Percentiles rank a stretch among this genome's conserved stretches.
Evolutionary conservation across 2,113 vertebrate species (phyloP).

Genomic region (Brevimyrus niger): DNA sequence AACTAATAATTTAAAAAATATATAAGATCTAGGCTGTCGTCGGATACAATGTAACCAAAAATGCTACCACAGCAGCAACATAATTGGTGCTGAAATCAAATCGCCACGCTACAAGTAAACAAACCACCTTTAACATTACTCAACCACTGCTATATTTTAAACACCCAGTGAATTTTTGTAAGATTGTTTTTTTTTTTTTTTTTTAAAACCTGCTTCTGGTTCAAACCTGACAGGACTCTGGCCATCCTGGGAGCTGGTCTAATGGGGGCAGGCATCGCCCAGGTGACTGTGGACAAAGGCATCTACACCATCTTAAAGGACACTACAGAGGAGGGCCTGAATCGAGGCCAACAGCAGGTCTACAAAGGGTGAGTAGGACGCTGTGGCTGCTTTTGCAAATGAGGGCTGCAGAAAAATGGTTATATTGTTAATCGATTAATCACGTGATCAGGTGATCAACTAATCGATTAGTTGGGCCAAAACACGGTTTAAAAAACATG

Average conservation of each 20-base stretch:
- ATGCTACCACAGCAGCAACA: background rate
- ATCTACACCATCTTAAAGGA: slow-evolving; percentile 85
- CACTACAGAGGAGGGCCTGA: slow-evolving; percentile 66
- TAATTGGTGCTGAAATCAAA: background rate
- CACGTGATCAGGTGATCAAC: background rate
- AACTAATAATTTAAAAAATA: background rate
- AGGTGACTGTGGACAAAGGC: slow-evolving; percentile 86
- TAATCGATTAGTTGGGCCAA: background rate
- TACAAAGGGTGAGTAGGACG: slow-evolving; percentile 77
- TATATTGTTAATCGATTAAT: background rate
- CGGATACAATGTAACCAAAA: background rate
- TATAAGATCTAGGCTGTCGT: background rate
- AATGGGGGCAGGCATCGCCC: slow-evolving; percentile 92
- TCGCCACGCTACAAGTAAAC: background rate
- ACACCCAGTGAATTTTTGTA: background rate
- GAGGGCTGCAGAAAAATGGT: background rate
- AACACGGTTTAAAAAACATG: background rate
- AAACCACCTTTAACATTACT: background rate
- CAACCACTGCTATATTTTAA: background rate
- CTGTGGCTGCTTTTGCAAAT: background rate
- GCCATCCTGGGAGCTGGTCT: slow-evolving; percentile 88
- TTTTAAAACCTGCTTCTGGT: background rate
- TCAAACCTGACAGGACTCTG: slow-evolving; percentile 59
- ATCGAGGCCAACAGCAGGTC: slow-evolving; percentile 85
- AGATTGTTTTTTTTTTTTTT: background rate